phyloP scores from a whole-genome alignment of 2,888 invertebrate genomes.

The Trichopria drosophilae region DNA sequence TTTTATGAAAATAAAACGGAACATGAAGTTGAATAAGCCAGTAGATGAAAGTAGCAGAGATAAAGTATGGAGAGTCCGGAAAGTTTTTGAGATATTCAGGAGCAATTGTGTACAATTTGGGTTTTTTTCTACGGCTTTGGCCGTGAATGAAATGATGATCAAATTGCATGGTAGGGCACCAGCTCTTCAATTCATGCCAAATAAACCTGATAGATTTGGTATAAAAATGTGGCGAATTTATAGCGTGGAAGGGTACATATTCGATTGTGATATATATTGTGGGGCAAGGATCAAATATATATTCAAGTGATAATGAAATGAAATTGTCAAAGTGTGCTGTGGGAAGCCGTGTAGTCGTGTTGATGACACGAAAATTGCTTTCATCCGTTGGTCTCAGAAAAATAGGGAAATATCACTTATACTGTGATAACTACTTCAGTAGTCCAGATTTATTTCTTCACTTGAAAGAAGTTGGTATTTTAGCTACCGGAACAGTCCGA shows the following conservation, averaged over 20 bases:
- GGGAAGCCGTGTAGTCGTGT: constrained; percentile 24
- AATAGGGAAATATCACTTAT: constrained; percentile 22
- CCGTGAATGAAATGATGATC: constrained; percentile 23
- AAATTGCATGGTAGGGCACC: constrained; percentile 19
- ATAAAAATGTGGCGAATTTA: constrained; percentile 22
- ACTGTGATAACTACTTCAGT: constrained; percentile 27
- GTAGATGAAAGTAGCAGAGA: constrained; percentile 14
- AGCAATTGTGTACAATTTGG: constrained; percentile 21
- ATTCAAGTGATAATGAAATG: constrained; percentile 7
- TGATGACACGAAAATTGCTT: constrained; percentile 24
- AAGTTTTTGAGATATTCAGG: constrained; percentile 19
- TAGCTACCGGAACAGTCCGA: constrained; percentile 27
- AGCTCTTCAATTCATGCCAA: constrained; percentile 18
- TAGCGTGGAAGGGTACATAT: constrained; percentile 18
- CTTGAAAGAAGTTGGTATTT: constrained; percentile 25
- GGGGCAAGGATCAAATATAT: constrained; percentile 16
- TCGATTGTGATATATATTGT: constrained; percentile 23
- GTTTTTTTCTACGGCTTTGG: constrained; percentile 22
- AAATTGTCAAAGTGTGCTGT: constrained; percentile 24
- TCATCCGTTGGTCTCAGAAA: constrained; percentile 19
- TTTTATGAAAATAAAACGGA: constrained; percentile 14
- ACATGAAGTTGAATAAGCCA: no score
- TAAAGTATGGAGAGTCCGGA: constrained; percentile 19
- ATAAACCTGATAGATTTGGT: constrained; percentile 22
- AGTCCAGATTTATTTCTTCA: constrained; percentile 28